Base-by-base conservation (phyloP, 1,140 invertebrate species). In the Drosophila triauraria region DNA sequence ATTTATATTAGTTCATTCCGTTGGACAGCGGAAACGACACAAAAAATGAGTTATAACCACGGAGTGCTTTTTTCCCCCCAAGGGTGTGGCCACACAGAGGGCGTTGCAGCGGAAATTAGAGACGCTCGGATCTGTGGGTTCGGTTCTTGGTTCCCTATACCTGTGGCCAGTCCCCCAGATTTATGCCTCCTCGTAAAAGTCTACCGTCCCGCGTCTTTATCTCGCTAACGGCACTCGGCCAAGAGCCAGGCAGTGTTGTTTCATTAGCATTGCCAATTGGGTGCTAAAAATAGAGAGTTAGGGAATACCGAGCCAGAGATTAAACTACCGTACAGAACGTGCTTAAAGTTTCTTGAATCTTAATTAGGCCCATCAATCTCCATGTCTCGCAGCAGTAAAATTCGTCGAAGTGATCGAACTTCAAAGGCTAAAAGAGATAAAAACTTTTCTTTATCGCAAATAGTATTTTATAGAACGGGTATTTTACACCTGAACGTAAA, bases 1-100 rank as follows among this genome's bases (percentile, higher is more conserved):
- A 76, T 76, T 87, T 86, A 82, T 86, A 76, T 86, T 76, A 67
- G 76, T 70, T 70, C 70, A 84, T 80, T 84, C 69, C 57, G 40
- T 62, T 71, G 59, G 81, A 84, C 63, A 60, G 44, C 70, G 75
- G 54, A 87, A 87, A 82, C 61, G 75, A 48, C 70, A 69, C n/a
- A 42, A 12, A 76, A 76, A 68, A 76, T 87, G 79, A 86, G 65
- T 82, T 82, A 86, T 74, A 82, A 69, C 83, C 78, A 63, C 61
- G 44, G 77, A 85, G 74, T 46, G 51, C 35, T 17, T 47, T 51
- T 42, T 32, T 56, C 6, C 10, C 44, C 17, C 61, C 38, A 27
- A 62, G 23, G 58, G 56, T 53, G 67, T 61, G 61, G 74, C 25
- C 67, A 57, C 67, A 57, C 56, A 47, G 60, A 15, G 44, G 54